Conservation (phyloP, 2,797 vertebrate genomes). For the Epinephelus awoara region DNA sequence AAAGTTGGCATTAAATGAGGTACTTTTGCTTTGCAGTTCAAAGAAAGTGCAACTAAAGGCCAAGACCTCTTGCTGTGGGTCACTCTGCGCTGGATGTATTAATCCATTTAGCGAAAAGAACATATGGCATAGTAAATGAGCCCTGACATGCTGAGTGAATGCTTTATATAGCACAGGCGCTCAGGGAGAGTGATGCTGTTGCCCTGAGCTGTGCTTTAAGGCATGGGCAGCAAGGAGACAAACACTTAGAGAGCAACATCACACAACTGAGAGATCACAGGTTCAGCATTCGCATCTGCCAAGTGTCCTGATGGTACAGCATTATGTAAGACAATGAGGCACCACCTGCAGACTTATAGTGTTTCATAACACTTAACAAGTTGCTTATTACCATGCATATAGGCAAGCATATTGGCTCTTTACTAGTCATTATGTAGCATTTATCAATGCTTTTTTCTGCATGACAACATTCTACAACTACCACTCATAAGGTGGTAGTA, state of each 20-base stretch:
- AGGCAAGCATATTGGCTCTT: too few relatives aligned
- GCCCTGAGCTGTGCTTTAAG: conserved; percentile 44
- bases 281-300: conserved; percentile 24
- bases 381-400: too few relatives aligned
- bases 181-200: conserved; percentile 31
- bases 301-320: conserved; percentile 8
- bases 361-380: not conserved
- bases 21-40: conserved; percentile 46
- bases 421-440: too few relatives aligned
- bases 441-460: too few relatives aligned
- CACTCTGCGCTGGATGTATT: conserved; percentile 52
- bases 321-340: not conserved
- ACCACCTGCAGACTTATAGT: not conserved
- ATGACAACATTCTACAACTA: too few relatives aligned
- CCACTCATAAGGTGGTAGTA: too few relatives aligned
- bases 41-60: conserved; percentile 30
- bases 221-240: conserved; percentile 32
- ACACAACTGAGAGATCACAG: conserved; percentile 35
- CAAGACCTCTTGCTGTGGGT: conserved; percentile 57
- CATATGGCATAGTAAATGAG: conserved; percentile 70
- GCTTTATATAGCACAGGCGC: conserved; percentile 58
- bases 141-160: conserved; percentile 60
- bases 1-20: conserved; percentile 59
- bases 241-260: conserved; percentile 32
- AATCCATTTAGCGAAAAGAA: conserved; percentile 64